A percentile compares a stretch with the other conserved stretches of the same genome.
phyloP scores from a whole-genome alignment of 2,113 vertebrate species.

The Chloroceryle aenea region DNA sequence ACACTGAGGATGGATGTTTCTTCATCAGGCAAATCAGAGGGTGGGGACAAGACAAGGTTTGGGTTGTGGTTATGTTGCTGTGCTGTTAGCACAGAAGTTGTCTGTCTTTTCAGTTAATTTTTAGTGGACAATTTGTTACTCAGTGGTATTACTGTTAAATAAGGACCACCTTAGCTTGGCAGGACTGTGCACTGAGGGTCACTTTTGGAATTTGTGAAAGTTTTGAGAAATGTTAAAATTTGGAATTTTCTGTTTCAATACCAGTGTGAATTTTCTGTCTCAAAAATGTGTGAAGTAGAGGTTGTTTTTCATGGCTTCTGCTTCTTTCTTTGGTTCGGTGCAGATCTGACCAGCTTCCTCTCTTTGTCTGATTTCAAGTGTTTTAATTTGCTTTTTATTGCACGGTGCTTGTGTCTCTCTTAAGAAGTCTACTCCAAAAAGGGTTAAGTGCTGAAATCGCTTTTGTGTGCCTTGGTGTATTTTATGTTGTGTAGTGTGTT shows the following conservation, averaged over 20 bases:
- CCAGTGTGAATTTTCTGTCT: background rate
- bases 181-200: background rate
- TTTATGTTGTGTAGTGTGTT: constrained; percentile 34
- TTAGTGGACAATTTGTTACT: background rate
- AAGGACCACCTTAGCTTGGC: background rate
- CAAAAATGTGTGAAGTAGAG: background rate
- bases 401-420: background rate
- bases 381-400: constrained; percentile 44
- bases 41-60: background rate
- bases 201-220: background rate
- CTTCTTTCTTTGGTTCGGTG: background rate
- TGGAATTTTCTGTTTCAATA: background rate
- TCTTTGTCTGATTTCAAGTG: constrained; percentile 35
- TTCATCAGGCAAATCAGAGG: background rate
- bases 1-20: background rate
- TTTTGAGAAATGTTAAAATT: background rate
- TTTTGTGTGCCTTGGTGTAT: constrained; percentile 10
- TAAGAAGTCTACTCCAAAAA: constrained; percentile 32
- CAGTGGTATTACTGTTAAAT: background rate
- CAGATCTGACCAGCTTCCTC: constrained; percentile 4
- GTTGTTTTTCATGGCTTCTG: background rate
- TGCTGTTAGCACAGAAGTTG: background rate
- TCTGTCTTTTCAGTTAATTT: background rate
- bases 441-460: constrained; percentile 37
- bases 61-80: background rate